phyloP scores from a whole-genome alignment of 1,140 invertebrate genomes.

The Procambarus virginalis region DNA sequence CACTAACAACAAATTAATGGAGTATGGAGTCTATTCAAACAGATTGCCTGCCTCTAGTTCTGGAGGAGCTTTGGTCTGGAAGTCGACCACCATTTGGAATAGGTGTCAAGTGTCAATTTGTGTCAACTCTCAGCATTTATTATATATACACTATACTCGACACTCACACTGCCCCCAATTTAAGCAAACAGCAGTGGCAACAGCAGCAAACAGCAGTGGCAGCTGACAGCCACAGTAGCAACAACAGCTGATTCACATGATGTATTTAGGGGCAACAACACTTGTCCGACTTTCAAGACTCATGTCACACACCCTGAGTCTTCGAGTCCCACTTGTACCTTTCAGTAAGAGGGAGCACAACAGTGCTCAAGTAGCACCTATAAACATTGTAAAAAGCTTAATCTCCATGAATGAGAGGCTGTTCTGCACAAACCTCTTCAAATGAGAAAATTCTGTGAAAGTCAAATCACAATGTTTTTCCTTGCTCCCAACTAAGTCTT shows the following conservation, averaged over 20 bases:
- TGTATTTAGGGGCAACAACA: slow-evolving; percentile 20
- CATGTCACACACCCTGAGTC: slow-evolving; percentile 42
- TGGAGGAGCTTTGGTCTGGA: slow-evolving; percentile 13
- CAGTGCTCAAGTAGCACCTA: slow-evolving; percentile 11
- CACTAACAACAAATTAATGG: neutral
- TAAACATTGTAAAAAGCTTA: slow-evolving; percentile 18
- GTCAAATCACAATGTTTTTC: slow-evolving; percentile 23
- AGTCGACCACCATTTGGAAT: slow-evolving; percentile 5
- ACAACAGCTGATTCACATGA: slow-evolving; percentile 13
- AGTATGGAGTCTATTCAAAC: neutral
- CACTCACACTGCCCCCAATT: slow-evolving; percentile 25
- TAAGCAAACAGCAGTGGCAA: slow-evolving; percentile 44
- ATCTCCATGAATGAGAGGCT: neutral
- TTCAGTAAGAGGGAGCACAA: slow-evolving; percentile 18
- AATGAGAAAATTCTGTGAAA: neutral
- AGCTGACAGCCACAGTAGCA: slow-evolving; percentile 30
- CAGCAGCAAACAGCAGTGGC: slow-evolving; percentile 42
- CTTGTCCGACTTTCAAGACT: slow-evolving; percentile 36
- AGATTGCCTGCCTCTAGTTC: neutral
- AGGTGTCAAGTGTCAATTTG: slow-evolving; percentile 2
- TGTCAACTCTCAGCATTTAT: slow-evolving; percentile 35
- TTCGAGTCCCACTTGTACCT: slow-evolving; percentile 36
- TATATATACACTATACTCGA: slow-evolving; percentile 16
- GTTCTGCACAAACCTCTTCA: neutral
- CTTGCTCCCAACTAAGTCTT: neutral